These are phyloP conservation scores for Arctopsyche grandis DNA, from an alignment of 1,140 invertebrate species.

Conservation along the genomic window DNA sequence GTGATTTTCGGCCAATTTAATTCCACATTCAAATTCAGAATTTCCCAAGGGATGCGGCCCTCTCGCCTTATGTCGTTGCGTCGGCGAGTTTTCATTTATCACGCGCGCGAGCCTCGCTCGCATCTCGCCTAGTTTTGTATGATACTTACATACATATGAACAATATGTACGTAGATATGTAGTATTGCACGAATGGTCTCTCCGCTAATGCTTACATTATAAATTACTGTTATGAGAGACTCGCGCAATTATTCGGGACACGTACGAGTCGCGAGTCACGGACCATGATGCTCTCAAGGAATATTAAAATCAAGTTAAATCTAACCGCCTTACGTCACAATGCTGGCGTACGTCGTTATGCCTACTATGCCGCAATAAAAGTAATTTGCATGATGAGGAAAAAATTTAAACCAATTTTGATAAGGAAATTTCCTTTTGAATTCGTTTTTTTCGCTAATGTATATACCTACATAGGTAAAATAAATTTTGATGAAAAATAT, in stretches of 20 bases:
- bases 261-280: neutral
- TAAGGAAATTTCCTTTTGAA: no score
- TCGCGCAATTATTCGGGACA: conserved; percentile 5
- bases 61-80: neutral
- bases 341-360: neutral
- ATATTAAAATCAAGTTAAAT: conserved; percentile 25
- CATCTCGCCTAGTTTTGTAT: neutral
- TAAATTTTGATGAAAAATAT: no score
- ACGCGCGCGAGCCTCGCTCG: neutral
- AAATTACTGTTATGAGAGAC: conserved; percentile 28
- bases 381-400: neutral
- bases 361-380: neutral
- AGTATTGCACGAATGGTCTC: neutral
- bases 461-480: no score
- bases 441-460: no score
- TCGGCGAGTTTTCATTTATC: neutral
- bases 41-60: conserved; percentile 3
- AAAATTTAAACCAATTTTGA: no score
- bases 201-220: conserved; percentile 24
- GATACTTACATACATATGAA: conserved; percentile 9
- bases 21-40: conserved; percentile 3
- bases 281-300: neutral
- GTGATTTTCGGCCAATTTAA: conserved; percentile 27
- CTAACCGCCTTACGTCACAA: neutral
- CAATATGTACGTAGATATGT: no score